Conservation (phyloP, 1,140 invertebrate species). For the Psix sp. region DNA sequence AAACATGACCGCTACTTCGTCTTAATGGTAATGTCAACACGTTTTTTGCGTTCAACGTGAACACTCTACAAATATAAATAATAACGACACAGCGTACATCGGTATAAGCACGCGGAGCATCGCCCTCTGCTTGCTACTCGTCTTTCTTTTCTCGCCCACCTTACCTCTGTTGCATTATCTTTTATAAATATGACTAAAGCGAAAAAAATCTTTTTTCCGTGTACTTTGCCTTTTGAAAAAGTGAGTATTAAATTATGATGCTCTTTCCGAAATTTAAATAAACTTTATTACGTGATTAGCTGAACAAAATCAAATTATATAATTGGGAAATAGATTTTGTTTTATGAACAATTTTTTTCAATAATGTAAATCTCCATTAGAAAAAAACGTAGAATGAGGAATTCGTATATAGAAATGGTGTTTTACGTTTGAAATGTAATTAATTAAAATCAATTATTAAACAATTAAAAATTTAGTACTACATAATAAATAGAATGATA, state of each 20-base stretch:
- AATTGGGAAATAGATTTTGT: no score
- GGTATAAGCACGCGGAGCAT: slow-evolving; percentile 28
- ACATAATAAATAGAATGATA: no score
- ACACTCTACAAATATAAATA: slow-evolving; percentile 64
- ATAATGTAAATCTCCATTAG: no score
- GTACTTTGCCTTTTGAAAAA: background rate
- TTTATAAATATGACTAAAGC: slow-evolving; percentile 31
- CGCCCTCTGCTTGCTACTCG: slow-evolving; percentile 42
- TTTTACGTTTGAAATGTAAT: no score
- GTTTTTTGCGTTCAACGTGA: slow-evolving; percentile 61
- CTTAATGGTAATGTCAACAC: slow-evolving; percentile 67
- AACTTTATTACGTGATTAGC: no score
- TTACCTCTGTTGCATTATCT: slow-evolving; percentile 36
- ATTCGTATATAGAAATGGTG: no score
- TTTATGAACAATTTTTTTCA: no score
- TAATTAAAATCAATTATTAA: no score
- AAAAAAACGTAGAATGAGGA: no score
- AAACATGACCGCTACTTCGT: slow-evolving; percentile 57
- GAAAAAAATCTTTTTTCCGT: slow-evolving; percentile 10
- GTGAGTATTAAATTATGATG: background rate
- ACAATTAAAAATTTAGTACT: no score
- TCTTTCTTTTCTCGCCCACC: slow-evolving; percentile 20
- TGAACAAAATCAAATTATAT: no score
- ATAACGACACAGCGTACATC: slow-evolving; percentile 34
- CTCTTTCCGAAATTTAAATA: no score